Percentiles rank a stretch among this genome's conserved stretches.
phyloP scores from a whole-genome alignment of 2,888 invertebrate species.

The Drosophila robusta region DNA sequence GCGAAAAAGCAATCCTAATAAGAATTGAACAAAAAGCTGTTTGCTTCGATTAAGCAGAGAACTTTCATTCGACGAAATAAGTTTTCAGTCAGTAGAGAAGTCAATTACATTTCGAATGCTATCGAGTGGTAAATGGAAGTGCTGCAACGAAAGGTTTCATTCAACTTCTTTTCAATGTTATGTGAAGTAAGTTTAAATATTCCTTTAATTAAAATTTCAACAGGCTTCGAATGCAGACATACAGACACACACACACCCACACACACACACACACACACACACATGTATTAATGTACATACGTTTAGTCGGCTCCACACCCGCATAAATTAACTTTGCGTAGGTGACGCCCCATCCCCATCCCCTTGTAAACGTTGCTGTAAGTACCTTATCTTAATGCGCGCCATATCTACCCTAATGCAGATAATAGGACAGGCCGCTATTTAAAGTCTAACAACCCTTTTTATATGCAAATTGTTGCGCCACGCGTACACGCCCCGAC shows the following conservation, averaged over 20 bases:
- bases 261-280: not conserved
- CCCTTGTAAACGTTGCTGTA: conserved; percentile 68
- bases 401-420: conserved; percentile 79
- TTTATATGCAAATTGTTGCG: conserved; percentile 82
- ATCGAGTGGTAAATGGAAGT: conserved; percentile 1
- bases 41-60: conserved; percentile 17
- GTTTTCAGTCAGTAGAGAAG: conserved; percentile 56
- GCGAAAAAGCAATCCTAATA: not conserved
- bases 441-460: conserved; percentile 81
- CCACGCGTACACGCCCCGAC: conserved; percentile 67
- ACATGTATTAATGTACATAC: conserved; percentile 4
- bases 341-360: conserved; percentile 17
- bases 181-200: conserved; percentile 46
- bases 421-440: conserved; percentile 78
- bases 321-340: conserved; percentile 77
- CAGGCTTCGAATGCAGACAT: conserved; percentile 38
- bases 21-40: conserved; percentile 3
- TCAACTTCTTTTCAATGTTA: conserved; percentile 36
- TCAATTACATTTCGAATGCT: conserved; percentile 53
- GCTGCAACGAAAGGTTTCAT: conserved; percentile 10
- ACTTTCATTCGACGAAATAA: conserved; percentile 62
- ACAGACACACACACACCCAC: conserved; percentile 8
- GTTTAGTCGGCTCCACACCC: conserved; percentile 54
- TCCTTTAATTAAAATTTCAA: conserved; percentile 80
- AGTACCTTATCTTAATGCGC: conserved; percentile 76